Percentiles rank a stretch among this genome's conserved stretches.
Conservation (phyloP, 2,113 vertebrate genomes). For the Pluvialis apricaria region DNA sequence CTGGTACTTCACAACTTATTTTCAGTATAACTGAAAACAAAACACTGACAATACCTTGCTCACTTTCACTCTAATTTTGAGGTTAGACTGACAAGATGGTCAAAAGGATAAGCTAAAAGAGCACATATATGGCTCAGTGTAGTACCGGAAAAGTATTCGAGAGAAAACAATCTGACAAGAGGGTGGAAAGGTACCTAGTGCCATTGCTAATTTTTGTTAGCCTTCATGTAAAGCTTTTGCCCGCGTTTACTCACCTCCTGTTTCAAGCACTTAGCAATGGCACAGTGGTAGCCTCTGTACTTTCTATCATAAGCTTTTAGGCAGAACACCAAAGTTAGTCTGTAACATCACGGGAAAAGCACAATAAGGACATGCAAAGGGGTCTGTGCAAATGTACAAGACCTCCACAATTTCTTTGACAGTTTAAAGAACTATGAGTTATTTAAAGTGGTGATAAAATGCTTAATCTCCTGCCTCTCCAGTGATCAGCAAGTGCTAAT, state of each 20-base stretch:
- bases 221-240: neutral
- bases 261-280: neutral
- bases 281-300: neutral
- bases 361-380: neutral
- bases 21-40: neutral
- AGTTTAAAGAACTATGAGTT: neutral
- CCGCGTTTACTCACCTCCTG: neutral
- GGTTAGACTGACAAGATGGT: neutral
- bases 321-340: neutral
- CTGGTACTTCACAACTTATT: neutral
- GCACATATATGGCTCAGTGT: fast-evolving
- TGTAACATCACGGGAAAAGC: neutral
- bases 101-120: neutral
- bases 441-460: slow-evolving; percentile 25
- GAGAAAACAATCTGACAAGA: neutral
- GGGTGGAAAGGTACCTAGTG: neutral
- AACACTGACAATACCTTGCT: neutral
- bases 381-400: neutral
- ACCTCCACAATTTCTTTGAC: neutral
- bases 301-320: neutral
- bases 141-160: neutral
- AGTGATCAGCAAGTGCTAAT: neutral
- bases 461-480: neutral
- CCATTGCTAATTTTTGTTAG: neutral
- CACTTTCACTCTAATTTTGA: neutral